Base-by-base conservation (phyloP, 1,140 invertebrate species). In the Philopotamus ludificatus region DNA sequence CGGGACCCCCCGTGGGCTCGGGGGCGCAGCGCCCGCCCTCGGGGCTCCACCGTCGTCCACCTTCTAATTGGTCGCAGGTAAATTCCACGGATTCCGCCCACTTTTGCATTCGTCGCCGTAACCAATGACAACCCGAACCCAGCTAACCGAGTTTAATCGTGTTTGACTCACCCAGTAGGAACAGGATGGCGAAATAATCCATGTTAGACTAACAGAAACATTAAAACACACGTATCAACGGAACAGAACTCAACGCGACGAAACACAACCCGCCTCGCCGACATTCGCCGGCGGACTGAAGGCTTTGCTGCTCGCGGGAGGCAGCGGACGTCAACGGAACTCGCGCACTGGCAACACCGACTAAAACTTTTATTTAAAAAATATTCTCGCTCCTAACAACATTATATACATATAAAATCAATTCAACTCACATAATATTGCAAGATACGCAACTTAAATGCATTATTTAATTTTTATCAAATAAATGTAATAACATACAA, bases 301-400 rank as follows among this genome's bases (percentile, higher is more conserved):
- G 55, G 55, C 55, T 58, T 58, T 28, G 55, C 53, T 34, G 53
- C n/a, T n/a, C n/a, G n/a, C 28, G 28, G 28, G 28, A 34, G 28
- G 28, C 12, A 4, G 28, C 12, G 28, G 12, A 34, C 28, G 28
- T 34, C 28, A 34, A 34, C 28, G 28, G 28, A n/a, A n/a, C n/a
- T 20, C n/a, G 34, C 45, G 3, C 8, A 10, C 12, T 44, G 57
- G 57, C 34, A 59, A 44, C 57, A 59, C 39, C 20, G 20, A 18
- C 9, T 18, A 59, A 59, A 59, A 57, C 34, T 66, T 34, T 34
- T 34, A 34, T n/a, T n/a, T n/a, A n/a, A n/a, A n/a, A n/a, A n/a
- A n/a, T n/a, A n/a, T n/a, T n/a, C n/a, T n/a, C n/a, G n/a, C n/a
- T n/a, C n/a, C n/a, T n/a, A n/a, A n/a, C n/a, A n/a, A n/a, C n/a